Base-by-base conservation (phyloP, 2,888 invertebrate genomes). In the Psylliodes chrysocephalus region DNA sequence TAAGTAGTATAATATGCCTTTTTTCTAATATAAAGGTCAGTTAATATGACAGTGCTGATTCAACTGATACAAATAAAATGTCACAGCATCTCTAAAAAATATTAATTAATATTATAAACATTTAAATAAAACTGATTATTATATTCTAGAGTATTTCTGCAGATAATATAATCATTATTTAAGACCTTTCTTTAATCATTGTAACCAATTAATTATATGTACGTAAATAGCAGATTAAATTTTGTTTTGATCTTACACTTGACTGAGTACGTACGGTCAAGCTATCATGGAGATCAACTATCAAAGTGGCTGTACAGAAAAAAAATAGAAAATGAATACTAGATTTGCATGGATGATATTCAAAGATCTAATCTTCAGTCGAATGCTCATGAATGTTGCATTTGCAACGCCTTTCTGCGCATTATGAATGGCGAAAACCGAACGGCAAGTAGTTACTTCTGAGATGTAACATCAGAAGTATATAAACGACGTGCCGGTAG, bases 381-480 rank as follows among this genome's bases (percentile, higher is more conserved):
- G 54, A 59, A 60, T 38, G 63, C 53, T 59, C 63, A 59, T 64
- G 60, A 56, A 64, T 56, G 59, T 56, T 60, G 57, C 56, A 60
- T 64, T 64, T 44, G 64, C 30, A 60, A 64, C 64, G 64, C 56
- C 56, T 60, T 52, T 64, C 64, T 56, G 38, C 56, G 56, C 51
- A 64, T 56, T 64, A 56, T 52, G 51, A 49, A 38, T 44, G 47
- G 30, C 18, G 38, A 60, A 35, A 42, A 17, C 18, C 51, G 15
- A 52, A 49, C 49, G 10, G 12, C 28, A 17, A 49, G 30, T 49
- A 49, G 49, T 19, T 18, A 42, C 42, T 42, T 42, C 42, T 42
- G 42, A 38, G 42, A 42, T 15, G 30, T 14, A 49, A 28, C 10
- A 33, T 25, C 59, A 47, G 52, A 33, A 47, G 28, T 53, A 38